These are phyloP conservation scores for Serrognathus titanus DNA, from an alignment of 2,888 invertebrate genomes.

Conservation along the genomic window DNA sequence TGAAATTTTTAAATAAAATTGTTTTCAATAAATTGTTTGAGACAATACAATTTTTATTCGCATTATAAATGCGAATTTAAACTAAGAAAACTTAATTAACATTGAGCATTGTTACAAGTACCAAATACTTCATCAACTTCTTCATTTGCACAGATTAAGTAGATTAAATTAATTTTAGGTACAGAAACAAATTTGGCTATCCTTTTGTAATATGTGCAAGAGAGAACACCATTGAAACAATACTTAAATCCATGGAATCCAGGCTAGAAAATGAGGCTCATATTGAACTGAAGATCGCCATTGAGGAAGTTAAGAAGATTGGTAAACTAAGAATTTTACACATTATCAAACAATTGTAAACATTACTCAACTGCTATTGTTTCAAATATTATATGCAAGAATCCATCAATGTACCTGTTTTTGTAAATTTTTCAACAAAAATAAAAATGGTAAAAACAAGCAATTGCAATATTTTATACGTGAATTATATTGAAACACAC, in stretches of 20 bases:
- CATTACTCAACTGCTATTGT: too few species aligned
- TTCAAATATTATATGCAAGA: background rate
- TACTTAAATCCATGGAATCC: conserved; percentile 55
- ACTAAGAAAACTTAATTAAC: too few species aligned
- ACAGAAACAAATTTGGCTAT: conserved; percentile 63
- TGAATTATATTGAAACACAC: background rate
- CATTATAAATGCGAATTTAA: too few species aligned
- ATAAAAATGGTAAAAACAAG: conserved; percentile 1
- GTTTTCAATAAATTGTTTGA: too few species aligned
- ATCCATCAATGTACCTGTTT: background rate
- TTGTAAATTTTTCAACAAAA: background rate
- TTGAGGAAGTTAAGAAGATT: conserved; percentile 68
- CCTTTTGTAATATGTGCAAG: conserved; percentile 68
- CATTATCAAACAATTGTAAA: conserved; percentile 27
- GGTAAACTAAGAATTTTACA: conserved; percentile 55
- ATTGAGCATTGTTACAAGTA: too few species aligned
- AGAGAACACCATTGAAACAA: conserved; percentile 59
- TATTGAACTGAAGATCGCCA: conserved; percentile 56
- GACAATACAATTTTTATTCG: too few species aligned
- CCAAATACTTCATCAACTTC: too few species aligned
- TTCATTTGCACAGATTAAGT: too few species aligned
- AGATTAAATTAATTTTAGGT: conserved; percentile 50
- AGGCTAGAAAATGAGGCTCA: conserved; percentile 55
- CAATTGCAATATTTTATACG: background rate
- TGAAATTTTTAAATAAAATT: too few species aligned